Conservation (phyloP, 2,113 vertebrate genomes). For the Gambusia affinis region DNA sequence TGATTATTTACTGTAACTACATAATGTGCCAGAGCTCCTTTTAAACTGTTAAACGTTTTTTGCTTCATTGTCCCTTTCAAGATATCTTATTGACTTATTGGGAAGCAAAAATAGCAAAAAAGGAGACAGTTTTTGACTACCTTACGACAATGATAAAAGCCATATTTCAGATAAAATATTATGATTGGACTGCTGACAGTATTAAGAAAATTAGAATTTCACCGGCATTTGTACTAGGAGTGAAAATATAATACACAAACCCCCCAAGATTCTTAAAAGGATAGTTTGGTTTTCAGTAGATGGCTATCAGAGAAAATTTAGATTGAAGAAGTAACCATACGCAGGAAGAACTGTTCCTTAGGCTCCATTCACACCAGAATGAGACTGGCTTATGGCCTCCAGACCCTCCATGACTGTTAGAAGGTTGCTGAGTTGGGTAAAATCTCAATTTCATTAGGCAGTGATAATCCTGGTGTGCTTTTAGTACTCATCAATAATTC, state of each 20-base stretch:
- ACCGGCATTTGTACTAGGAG: not conserved
- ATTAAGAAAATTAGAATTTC: not conserved
- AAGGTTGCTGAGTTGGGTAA: not conserved
- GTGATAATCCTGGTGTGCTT: not conserved
- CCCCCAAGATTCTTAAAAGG: not conserved
- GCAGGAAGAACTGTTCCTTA: not conserved
- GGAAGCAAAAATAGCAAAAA: conserved; percentile 2
- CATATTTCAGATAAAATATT: conserved; percentile 33
- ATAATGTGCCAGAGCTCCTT: conserved; percentile 16
- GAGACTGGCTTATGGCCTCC: not conserved
- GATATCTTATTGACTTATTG: not conserved
- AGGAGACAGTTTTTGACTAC: not conserved
- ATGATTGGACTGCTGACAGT: not conserved
- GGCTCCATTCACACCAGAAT: not conserved
- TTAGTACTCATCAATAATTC: not conserved
- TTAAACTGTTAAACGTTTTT: not conserved
- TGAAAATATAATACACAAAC: not conserved
- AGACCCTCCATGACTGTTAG: not conserved
- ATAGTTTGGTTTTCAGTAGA: conserved; percentile 1
- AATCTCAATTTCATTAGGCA: not conserved
- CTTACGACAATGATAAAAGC: conserved; percentile 30
- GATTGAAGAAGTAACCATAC: not conserved
- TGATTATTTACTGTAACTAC: conserved; percentile 16
- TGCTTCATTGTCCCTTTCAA: not conserved
- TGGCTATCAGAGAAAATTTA: not conserved